A percentile compares a stretch with the other conserved stretches of the same genome.
Conservation (phyloP, 2,113 vertebrate species). For the Rallus limicola region DNA sequence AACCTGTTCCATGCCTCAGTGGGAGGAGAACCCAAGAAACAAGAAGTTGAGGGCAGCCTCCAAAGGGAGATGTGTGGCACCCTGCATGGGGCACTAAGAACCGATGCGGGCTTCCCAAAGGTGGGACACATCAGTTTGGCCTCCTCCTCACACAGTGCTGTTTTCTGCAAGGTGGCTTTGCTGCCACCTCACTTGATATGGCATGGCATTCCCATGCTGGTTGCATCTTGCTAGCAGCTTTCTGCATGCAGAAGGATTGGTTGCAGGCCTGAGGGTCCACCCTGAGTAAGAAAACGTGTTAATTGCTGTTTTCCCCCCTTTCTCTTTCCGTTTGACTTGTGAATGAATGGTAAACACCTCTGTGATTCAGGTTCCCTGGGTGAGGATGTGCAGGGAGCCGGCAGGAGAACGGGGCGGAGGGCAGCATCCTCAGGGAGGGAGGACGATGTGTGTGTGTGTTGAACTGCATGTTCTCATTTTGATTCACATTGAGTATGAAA, state of each 20-base stretch:
- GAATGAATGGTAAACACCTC: neutral
- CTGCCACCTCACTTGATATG: accelerated
- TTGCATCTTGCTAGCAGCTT: neutral
- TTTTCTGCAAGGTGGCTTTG: neutral
- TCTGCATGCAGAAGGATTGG: neutral
- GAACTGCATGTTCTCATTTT: conserved; percentile 25
- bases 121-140: neutral
- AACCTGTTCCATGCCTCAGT: accelerated
- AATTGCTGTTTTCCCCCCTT: neutral
- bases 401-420: accelerated
- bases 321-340: neutral
- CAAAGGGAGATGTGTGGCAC: neutral
- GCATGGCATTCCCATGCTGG: accelerated
- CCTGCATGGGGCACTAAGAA: neutral
- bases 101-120: neutral
- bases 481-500: conserved; percentile 25
- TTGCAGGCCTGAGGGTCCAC: neutral
- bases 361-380: accelerated
- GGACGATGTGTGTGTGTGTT: neutral
- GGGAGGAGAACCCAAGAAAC: neutral
- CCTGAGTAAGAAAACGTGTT: neutral
- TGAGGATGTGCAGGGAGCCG: accelerated
- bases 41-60: neutral
- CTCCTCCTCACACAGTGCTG: neutral
- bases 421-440: neutral